A percentile compares a stretch with the other conserved stretches of the same genome.
phyloP scores from a whole-genome alignment of 1,140 invertebrate genomes.

The Pogonomyrmex barbatus region DNA sequence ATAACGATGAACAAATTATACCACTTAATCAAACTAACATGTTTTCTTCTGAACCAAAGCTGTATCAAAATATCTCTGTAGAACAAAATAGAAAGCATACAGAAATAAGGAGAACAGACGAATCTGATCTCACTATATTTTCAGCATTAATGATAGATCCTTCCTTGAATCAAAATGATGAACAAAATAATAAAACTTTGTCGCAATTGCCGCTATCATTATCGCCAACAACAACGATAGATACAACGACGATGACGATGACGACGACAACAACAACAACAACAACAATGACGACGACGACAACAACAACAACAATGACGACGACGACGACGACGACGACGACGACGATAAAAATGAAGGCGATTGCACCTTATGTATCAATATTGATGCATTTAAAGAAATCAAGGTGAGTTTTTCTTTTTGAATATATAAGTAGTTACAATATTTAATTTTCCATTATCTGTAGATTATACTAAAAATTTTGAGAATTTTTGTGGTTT shows the following conservation, averaged over 20 bases:
- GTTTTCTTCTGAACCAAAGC: slow-evolving; percentile 5
- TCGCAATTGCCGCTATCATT: neutral
- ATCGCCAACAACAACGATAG: too few relatives aligned
- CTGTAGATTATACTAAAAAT: slow-evolving; percentile 52
- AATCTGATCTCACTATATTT: slow-evolving; percentile 7
- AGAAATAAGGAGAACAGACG: neutral
- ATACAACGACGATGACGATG: slow-evolving; percentile 8
- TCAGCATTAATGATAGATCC: neutral
- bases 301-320: neutral
- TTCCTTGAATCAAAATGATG: slow-evolving; percentile 1
- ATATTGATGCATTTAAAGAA: slow-evolving; percentile 79
- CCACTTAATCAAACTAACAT: neutral
- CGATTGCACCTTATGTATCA: slow-evolving; percentile 79
- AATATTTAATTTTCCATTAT: neutral
- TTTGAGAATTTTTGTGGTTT: slow-evolving; percentile 79
- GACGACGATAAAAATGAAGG: slow-evolving; percentile 23
- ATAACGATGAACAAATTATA: neutral
- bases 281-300: neutral
- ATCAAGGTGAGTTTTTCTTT: slow-evolving; percentile 80
- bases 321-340: neutral
- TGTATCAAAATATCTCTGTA: slow-evolving; percentile 19
- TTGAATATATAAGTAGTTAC: slow-evolving; percentile 5
- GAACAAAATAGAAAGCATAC: neutral
- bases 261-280: neutral
- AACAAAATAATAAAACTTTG: slow-evolving; percentile 14